These are phyloP conservation scores for Casuarius casuarius DNA, from an alignment of 2,113 vertebrate genomes.

Conservation along the genomic window DNA sequence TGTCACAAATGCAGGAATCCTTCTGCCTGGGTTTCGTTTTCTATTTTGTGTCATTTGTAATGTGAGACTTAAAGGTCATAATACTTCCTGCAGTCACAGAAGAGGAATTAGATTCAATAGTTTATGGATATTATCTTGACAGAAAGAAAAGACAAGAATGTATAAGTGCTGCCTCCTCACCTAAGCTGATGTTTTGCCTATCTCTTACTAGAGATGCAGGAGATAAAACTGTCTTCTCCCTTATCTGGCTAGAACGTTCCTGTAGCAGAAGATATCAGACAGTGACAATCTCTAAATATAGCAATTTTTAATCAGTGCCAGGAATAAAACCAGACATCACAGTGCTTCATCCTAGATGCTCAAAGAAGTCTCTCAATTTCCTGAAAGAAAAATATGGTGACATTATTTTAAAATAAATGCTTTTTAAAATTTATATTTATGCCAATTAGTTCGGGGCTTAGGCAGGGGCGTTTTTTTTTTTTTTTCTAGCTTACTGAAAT, in stretches of 20 bases:
- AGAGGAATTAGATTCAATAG: neutral
- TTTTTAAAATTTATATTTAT: neutral
- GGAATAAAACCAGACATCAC: neutral
- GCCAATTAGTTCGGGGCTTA: neutral
- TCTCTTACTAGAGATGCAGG: accelerated
- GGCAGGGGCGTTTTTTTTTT: too few relatives aligned
- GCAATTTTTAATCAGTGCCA: neutral
- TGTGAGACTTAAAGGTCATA: neutral
- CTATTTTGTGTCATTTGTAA: neutral
- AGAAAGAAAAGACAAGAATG: neutral
- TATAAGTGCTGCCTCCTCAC: neutral
- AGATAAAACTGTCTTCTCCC: neutral
- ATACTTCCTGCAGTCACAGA: neutral
- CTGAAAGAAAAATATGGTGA: neutral
- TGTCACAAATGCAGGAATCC: neutral
- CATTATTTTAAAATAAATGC: neutral
- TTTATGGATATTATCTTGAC: neutral
- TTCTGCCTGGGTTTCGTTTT: neutral
- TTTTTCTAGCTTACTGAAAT: neutral
- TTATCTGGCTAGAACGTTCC: neutral
- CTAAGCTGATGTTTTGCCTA: accelerated
- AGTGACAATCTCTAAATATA: neutral
- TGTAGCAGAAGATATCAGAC: neutral
- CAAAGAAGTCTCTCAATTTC: accelerated
- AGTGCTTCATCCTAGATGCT: neutral